Evolutionary conservation across 2,888 invertebrate genomes (phyloP).

Genomic region (Autographa gamma): DNA sequence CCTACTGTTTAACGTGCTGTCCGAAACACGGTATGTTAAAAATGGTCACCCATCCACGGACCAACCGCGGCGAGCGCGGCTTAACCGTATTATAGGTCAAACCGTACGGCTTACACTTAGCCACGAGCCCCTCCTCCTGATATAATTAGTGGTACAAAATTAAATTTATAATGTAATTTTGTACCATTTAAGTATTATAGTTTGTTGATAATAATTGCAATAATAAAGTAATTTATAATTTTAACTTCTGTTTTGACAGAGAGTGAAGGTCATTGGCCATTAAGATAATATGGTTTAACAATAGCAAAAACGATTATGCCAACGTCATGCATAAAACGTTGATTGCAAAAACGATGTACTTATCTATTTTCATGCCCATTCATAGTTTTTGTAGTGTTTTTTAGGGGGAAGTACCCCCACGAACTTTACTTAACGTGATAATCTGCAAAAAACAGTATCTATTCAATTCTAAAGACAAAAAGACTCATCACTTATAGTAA

Average conservation of each 20-base stretch:
- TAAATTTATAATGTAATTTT: too few relatives aligned
- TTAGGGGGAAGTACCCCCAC: background rate
- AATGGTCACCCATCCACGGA: too few relatives aligned
- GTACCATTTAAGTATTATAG: too few relatives aligned
- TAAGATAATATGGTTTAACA: background rate
- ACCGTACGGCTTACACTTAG: too few relatives aligned
- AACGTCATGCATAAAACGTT: background rate
- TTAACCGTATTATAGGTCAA: too few relatives aligned
- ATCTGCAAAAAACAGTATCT: background rate
- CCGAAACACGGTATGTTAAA: too few relatives aligned
- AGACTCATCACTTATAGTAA: background rate
- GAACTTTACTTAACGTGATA: background rate
- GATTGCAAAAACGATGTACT: background rate
- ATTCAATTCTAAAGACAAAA: background rate
- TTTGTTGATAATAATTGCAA: background rate
- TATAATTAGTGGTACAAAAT: too few relatives aligned
- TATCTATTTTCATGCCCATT: background rate
- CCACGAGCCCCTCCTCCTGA: too few relatives aligned
- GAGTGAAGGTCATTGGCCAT: conserved; percentile 2
- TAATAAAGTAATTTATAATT: background rate
- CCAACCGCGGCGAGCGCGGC: too few relatives aligned
- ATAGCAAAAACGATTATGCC: background rate
- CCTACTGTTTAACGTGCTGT: too few relatives aligned
- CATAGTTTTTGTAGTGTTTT: background rate
- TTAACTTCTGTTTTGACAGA: background rate